These are phyloP conservation scores for Anneissia japonica DNA, from an alignment of 35 echinoderm and acorn worm species.

Conservation along the genomic window DNA sequence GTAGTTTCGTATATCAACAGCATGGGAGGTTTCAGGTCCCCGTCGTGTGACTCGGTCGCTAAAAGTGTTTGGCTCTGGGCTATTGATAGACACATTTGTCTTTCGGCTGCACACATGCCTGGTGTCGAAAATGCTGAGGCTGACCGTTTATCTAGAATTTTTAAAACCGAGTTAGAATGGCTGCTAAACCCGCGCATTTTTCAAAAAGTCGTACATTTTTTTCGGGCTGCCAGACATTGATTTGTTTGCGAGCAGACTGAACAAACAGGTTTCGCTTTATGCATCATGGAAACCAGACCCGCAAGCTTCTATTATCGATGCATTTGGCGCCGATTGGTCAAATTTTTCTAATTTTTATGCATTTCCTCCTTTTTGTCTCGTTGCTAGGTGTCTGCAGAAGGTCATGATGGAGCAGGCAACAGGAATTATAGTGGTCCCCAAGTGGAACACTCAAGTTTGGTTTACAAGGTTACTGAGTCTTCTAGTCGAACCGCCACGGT, in stretches of 20 bases:
- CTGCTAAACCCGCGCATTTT: background rate
- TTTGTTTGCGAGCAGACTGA: background rate
- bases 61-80: constrained; percentile 30
- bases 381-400: background rate
- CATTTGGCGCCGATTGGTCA: background rate
- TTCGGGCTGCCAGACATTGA: background rate
- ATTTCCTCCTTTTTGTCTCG: background rate
- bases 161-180: background rate
- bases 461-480: background rate
- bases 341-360: background rate
- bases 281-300: background rate
- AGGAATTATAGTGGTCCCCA: background rate
- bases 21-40: constrained; percentile 28
- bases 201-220: background rate
- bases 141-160: background rate
- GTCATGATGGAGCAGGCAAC: background rate
- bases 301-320: background rate
- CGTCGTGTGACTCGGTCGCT: constrained; percentile 13
- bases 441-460: background rate
- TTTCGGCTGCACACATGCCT: background rate
- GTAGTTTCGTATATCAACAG: constrained; percentile 29
- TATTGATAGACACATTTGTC: constrained; percentile 27
- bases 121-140: background rate
- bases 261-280: background rate
- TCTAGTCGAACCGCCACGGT: background rate